Evolutionary conservation across 2,113 vertebrate species (phyloP), one percentile per base, ranked within the genome.

Genomic region (human): DNA sequence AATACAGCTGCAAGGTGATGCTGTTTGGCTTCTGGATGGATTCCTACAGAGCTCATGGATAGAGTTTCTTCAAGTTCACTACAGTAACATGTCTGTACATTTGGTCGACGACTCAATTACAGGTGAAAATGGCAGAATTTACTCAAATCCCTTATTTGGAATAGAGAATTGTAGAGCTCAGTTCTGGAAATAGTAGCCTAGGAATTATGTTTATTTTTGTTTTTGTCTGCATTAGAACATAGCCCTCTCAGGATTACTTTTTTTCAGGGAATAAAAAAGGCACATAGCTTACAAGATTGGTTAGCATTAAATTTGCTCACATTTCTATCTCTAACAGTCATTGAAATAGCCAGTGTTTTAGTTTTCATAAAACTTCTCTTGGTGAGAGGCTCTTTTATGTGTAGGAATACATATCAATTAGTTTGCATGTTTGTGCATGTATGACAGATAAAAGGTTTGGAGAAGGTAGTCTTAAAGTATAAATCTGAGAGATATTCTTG

Each of bases 341-440:
- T 13, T 75, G 75, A 87, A 94, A 35, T 27, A 50, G 48, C 23
- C 38, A 35, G 25, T 35, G 75, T 81, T 87, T 66, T 57, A 22
- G 32, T 78, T 82, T 78, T 92, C n/a, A 32, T 61, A 50, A 68
- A 96, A 92, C 30, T 92, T 78, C 40, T 91, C 48, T 70, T 64
- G 50, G 70, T 82, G 27, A 83, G 22, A 76, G 35, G 4, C 13
- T 43, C 11, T 32, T 94, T 78, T 35, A 86, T 18, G 48, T 68
- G n/a, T 12, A 84, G 72, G n/a, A 57, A 43, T 72, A 45, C 1
- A 9, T 30, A 27, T 61, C 50, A 3, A 79, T 59, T 66, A 66
- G 4, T 55, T 17, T 9, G 6, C 59, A 52, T 13, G 43, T 64
- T 14, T 48, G 32, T 81, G 22, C 10, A 57, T 76, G 57, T 81